phyloP scores from a whole-genome alignment of 2,113 vertebrate species.

The Morphnarchus princeps region DNA sequence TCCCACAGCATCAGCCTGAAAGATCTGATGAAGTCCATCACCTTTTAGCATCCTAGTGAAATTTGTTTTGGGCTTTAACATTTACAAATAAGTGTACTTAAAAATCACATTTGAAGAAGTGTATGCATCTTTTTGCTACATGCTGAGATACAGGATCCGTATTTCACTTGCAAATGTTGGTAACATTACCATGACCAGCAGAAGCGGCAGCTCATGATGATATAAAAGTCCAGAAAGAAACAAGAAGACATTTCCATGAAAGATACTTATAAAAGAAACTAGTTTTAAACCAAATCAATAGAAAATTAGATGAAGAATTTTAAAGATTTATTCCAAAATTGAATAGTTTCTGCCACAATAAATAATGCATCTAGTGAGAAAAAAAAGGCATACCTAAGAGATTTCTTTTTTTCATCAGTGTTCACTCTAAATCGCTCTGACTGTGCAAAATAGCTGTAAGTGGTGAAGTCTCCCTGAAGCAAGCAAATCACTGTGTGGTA shows the following conservation, averaged over 20 bases:
- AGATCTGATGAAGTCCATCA: not conserved
- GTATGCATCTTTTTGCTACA: not conserved
- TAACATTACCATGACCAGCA: not conserved
- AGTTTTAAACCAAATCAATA: not conserved
- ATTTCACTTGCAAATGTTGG: not conserved
- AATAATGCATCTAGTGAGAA: not conserved
- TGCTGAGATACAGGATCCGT: not conserved
- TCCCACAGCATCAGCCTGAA: not conserved
- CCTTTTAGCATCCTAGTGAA: not conserved
- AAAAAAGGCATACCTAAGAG: not conserved
- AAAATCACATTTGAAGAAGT: not conserved
- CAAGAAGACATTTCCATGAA: not conserved
- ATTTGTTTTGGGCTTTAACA: not conserved
- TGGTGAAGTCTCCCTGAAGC: not conserved
- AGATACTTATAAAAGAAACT: not conserved
- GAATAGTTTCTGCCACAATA: not conserved
- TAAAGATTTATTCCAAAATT: not conserved
- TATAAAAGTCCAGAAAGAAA: not conserved
- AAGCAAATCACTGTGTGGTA: not conserved
- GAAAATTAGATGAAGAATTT: not conserved
- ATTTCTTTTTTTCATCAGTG: not conserved
- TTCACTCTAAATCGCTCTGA: conserved; percentile 4
- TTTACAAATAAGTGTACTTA: not conserved
- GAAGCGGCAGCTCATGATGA: not conserved
- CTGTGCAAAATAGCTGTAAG: conserved; percentile 30